Evolutionary conservation across 2,888 invertebrate genomes (phyloP).

Genomic region (Pandemis cinnamomeana): DNA sequence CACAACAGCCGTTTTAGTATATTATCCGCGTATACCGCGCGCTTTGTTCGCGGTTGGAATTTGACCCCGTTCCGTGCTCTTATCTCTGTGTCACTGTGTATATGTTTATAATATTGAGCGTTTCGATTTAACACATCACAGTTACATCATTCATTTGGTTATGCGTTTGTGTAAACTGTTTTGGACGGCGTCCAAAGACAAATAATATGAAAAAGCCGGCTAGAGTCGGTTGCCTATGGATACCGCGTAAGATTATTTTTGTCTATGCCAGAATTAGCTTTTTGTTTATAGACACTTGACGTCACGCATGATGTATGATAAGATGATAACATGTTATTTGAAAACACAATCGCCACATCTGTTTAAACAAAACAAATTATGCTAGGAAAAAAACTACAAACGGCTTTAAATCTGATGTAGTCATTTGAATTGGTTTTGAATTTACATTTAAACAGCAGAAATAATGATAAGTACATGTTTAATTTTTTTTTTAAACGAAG

Average conservation of each 20-base stretch:
- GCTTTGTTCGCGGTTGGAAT: conserved; percentile 14
- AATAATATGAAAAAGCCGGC: conserved; percentile 9
- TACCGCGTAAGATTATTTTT: neutral
- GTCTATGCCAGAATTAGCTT: conserved; percentile 6
- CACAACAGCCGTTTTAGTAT: neutral
- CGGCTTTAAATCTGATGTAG: too few species aligned
- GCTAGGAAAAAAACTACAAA: too few species aligned
- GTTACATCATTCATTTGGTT: conserved; percentile 11
- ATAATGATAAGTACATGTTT: too few species aligned
- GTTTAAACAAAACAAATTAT: neutral
- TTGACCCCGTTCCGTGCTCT: conserved; percentile 5
- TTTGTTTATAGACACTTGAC: neutral
- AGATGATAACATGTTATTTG: neutral
- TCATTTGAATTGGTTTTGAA: too few species aligned
- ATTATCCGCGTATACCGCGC: too few species aligned
- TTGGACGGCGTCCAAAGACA: conserved; percentile 27
- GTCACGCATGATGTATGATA: neutral
- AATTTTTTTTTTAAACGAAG: too few species aligned
- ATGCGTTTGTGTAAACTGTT: conserved; percentile 19
- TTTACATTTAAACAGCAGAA: too few species aligned
- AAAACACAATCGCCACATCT: neutral
- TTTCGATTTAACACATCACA: neutral
- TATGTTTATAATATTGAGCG: neutral
- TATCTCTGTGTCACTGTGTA: conserved; percentile 5
- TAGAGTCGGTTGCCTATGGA: conserved; percentile 24